A percentile compares a stretch with the other conserved stretches of the same genome.
phyloP scores from a whole-genome alignment of 2,113 vertebrate species.

The Rattus norvegicus region DNA sequence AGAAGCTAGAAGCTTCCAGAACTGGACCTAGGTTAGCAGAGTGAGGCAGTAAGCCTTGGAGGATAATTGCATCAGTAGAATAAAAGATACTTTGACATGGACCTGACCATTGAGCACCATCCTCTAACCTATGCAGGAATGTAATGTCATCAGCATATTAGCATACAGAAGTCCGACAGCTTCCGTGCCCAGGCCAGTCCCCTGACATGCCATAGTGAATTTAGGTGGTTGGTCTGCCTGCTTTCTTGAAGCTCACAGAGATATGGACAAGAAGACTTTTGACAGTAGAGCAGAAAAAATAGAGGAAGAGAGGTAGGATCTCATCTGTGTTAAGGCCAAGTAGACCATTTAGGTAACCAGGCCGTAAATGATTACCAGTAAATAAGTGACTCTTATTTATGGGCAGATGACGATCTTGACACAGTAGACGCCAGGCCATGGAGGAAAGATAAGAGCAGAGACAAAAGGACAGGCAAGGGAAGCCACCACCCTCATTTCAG shows the following conservation, averaged over 20 bases:
- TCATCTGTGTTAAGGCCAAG: not conserved
- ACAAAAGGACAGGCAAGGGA: not conserved
- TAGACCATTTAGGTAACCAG: not conserved
- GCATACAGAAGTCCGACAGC: not conserved
- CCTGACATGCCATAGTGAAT: not conserved
- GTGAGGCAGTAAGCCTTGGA: no score
- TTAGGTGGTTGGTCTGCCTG: not conserved
- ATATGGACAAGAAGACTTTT: not conserved
- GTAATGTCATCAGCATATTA: not conserved
- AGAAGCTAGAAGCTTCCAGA: no score
- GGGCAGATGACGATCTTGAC: not conserved
- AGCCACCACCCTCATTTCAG: not conserved
- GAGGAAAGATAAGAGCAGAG: not conserved
- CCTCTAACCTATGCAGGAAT: not conserved
- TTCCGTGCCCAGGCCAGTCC: not conserved
- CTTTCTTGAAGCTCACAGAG: not conserved
- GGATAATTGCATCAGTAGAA: no score
- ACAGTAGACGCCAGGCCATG: not conserved
- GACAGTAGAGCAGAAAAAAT: not conserved
- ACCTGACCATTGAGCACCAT: not conserved
- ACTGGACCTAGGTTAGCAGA: no score
- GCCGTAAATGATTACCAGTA: no score
- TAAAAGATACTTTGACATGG: no score
- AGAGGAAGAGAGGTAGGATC: not conserved
- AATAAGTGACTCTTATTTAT: not conserved